Base-by-base conservation (phyloP, 2,888 invertebrate genomes). In the Ditula angustiorana region DNA sequence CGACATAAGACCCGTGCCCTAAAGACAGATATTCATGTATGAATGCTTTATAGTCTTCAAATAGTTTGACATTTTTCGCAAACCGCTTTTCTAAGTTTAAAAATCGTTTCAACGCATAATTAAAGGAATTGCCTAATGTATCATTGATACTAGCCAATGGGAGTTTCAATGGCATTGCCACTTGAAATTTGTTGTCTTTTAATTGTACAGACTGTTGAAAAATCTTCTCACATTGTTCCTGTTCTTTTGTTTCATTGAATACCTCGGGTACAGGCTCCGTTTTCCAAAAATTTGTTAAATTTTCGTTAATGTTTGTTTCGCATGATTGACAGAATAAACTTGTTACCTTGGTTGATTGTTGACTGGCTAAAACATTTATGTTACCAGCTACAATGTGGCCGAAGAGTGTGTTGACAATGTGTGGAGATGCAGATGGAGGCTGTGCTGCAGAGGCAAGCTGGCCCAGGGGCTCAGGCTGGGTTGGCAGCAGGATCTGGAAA, bases 51-150 rank as follows among this genome's bases (percentile, higher is more conserved):
- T 68, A 68, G 7, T 56, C 24, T 2, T 10, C 2, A 10, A 58
- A 23, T 16, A 68, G 13, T 10, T 30, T 16, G 2, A 26, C 13
- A 56, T 59, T 24, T 53, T 60, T 62, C 11, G 61, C 21, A 1
- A 67, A 30, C 11, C 50, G 58, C 46, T 67, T 68, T 47, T 74
- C 33, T 33, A 33, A 33, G 11, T 33, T 33, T 11, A 33, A 33
- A 11, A 33, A 33, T 7, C 5, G 5, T 11, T 33, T 33, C 5
- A 33, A 10, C 2, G 33, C 11, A 33, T 33, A 33, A 33, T 10
- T 33, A 33, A 33, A 33, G 5, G 33, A 33, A 33, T 33, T 7
- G 8, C 33, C 33, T 11, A 33, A 33, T 33, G 33, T 33, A 8
- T 33, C 33, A 33, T 33, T 33, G 2, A 33, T 8, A 33, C 11